phyloP scores from a whole-genome alignment of 2,113 vertebrate species.

The Peromyscus californicus region DNA sequence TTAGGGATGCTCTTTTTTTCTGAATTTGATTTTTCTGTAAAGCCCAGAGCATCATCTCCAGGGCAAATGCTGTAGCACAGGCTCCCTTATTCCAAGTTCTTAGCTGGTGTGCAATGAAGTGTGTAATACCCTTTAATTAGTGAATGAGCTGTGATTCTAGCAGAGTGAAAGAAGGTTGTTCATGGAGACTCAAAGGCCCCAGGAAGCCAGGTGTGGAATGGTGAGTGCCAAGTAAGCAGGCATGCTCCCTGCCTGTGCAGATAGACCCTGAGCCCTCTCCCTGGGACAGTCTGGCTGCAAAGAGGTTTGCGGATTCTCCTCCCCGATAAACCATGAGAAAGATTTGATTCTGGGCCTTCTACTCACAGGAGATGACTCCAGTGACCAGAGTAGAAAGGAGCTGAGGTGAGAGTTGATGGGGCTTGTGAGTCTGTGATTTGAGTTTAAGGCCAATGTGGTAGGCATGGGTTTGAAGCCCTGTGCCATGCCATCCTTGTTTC shows the following conservation, averaged over 20 bases:
- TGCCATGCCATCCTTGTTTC: not conserved
- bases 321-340: not conserved
- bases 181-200: conserved; percentile 41
- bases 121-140: conserved; percentile 79
- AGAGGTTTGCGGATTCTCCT: not conserved
- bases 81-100: conserved; percentile 72
- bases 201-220: conserved; percentile 58
- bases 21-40: conserved; percentile 45
- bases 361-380: not conserved
- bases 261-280: not conserved
- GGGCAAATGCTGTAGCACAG: conserved; percentile 49
- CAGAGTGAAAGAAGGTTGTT: conserved; percentile 66
- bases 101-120: conserved; percentile 79
- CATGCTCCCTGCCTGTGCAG: not conserved
- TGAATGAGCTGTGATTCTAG: conserved; percentile 58
- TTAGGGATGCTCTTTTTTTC: conserved; percentile 22
- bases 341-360: not conserved
- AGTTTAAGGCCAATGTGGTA: not conserved
- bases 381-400: not conserved
- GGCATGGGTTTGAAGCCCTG: not conserved
- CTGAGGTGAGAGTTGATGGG: not conserved
- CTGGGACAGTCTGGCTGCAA: not conserved
- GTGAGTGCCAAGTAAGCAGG: not conserved
- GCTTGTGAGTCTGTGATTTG: not conserved
- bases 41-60: conserved; percentile 34